Conservation (phyloP, 2,888 invertebrate genomes). For the Hedychridium roseum region DNA sequence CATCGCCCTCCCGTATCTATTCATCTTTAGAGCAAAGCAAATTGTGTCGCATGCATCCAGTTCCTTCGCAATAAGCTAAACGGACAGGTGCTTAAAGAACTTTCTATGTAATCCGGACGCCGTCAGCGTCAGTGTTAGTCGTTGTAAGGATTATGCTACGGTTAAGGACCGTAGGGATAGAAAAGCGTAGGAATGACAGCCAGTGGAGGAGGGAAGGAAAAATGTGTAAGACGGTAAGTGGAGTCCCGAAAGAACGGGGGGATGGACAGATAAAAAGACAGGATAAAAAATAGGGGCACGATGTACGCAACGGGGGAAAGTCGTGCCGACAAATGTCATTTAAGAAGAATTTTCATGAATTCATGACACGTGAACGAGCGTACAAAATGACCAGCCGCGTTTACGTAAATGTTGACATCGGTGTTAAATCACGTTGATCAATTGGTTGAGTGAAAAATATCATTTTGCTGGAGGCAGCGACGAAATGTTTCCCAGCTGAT, state of each 20-base stretch:
- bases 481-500: no score
- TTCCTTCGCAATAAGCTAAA: conserved; percentile 32
- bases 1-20: neutral
- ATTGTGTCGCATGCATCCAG: conserved; percentile 13
- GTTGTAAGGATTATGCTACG: conserved; percentile 23
- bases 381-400: no score
- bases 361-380: no score
- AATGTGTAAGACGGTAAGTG: conserved; percentile 9
- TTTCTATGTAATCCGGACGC: conserved; percentile 32
- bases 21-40: conserved; percentile 5
- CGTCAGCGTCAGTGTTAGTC: conserved; percentile 27
- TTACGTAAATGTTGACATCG: no score
- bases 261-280: conserved; percentile 5
- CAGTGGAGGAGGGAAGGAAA: conserved; percentile 12
- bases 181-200: neutral
- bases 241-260: conserved; percentile 1
- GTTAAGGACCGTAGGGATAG: neutral
- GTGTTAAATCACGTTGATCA: no score
- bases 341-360: no score
- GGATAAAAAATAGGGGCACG: no score
- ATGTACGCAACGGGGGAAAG: no score
- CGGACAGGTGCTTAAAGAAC: conserved; percentile 35
- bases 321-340: no score
- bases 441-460: no score
- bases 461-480: no score